phyloP scores from a whole-genome alignment of 2,113 vertebrate species.

The Lagopus muta region DNA sequence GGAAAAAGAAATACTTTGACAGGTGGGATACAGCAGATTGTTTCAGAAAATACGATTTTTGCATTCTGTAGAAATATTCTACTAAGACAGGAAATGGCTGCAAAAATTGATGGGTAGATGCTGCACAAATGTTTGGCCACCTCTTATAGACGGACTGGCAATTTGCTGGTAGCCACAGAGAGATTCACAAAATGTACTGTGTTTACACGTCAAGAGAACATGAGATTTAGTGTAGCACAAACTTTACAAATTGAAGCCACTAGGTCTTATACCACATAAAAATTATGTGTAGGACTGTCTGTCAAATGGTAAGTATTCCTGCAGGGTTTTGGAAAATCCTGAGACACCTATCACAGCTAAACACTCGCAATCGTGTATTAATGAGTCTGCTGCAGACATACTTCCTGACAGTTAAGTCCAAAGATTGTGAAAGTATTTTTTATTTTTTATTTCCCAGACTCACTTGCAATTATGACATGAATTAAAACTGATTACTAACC shows the following conservation, averaged over 20 bases:
- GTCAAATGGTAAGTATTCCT: not conserved
- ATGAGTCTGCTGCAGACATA: accelerated
- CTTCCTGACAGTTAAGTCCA: not conserved
- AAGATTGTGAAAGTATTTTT: not conserved
- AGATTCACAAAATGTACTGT: not conserved
- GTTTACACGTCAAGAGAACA: not conserved
- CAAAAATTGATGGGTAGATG: not conserved
- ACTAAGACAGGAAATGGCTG: not conserved
- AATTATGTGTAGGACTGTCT: accelerated
- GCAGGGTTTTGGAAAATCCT: not conserved
- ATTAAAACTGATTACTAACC: not conserved
- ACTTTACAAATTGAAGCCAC: not conserved
- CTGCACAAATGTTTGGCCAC: not conserved
- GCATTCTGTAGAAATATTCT: not conserved
- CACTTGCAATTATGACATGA: accelerated
- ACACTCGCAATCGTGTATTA: not conserved
- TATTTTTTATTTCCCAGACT: not conserved
- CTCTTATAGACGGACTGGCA: not conserved
- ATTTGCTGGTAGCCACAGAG: not conserved
- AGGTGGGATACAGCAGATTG: not conserved
- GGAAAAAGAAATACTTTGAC: not conserved
- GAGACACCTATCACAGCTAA: not conserved
- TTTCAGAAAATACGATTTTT: not conserved
- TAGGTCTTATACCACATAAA: not conserved
- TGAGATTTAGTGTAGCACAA: not conserved